A percentile compares a stretch with the other conserved stretches of the same genome.
Conservation (phyloP, 1,140 invertebrate species). For the Asobara japonica region DNA sequence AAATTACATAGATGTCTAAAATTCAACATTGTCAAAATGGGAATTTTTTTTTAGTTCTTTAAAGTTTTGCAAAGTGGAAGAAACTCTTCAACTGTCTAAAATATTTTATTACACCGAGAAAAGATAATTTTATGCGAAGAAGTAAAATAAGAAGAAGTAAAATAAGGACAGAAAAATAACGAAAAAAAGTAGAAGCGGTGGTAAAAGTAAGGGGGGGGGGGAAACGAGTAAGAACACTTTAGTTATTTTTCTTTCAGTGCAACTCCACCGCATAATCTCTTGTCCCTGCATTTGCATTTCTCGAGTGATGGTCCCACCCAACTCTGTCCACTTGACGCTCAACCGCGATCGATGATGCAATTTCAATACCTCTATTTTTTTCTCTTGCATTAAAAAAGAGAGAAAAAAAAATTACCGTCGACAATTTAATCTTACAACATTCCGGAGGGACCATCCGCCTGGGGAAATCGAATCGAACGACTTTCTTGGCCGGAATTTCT, state of each 20-base stretch:
- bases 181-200: background rate
- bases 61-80: too few relatives aligned
- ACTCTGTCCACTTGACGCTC: background rate
- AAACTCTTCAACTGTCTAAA: too few relatives aligned
- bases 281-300: conserved; percentile 15
- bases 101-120: too few relatives aligned
- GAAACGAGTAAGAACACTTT: background rate
- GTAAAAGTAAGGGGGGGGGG: background rate
- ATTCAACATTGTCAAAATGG: too few relatives aligned
- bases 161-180: too few relatives aligned
- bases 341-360: background rate
- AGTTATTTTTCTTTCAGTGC: background rate
- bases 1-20: too few relatives aligned
- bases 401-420: conserved; percentile 19
- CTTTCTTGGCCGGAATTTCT: background rate
- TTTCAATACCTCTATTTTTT: conserved; percentile 4
- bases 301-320: background rate
- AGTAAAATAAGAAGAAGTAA: too few relatives aligned
- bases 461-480: conserved; percentile 30
- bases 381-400: background rate
- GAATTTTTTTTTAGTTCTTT: too few relatives aligned
- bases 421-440: conserved; percentile 21
- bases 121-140: too few relatives aligned
- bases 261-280: background rate
- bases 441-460: background rate